Evolutionary conservation across 2,113 vertebrate species (phyloP).

Genomic region (Ophiodon elongatus): DNA sequence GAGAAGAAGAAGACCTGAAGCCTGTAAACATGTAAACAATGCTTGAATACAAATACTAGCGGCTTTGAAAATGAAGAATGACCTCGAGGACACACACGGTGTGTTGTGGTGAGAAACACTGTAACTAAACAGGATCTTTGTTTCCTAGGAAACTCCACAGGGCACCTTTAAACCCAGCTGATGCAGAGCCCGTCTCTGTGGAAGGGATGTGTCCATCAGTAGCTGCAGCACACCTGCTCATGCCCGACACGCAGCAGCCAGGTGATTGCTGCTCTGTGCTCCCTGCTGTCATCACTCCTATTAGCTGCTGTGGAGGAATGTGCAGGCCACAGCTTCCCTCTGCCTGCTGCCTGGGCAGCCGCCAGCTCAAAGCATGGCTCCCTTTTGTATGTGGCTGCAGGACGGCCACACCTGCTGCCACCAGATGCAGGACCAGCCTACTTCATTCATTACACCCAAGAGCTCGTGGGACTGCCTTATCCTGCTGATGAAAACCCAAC

Average conservation of each 20-base stretch:
- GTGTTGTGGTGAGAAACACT: too few species aligned
- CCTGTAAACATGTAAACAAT: not conserved
- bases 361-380: slow-evolving; percentile 54
- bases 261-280: slow-evolving; percentile 58
- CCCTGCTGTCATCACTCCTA: slow-evolving; percentile 73
- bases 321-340: slow-evolving; percentile 47
- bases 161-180: slow-evolving; percentile 8
- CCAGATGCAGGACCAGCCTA: not conserved
- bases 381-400: slow-evolving; percentile 47
- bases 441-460: not conserved
- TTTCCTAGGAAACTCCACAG: not conserved
- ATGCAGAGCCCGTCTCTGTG: not conserved
- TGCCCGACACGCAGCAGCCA: slow-evolving; percentile 55
- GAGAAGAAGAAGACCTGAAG: not conserved
- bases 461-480: not conserved
- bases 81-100: not conserved
- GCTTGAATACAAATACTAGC: not conserved
- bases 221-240: slow-evolving; percentile 69
- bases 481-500: slow-evolving; percentile 22
- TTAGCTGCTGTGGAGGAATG: slow-evolving; percentile 74
- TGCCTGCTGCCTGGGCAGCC: slow-evolving; percentile 30
- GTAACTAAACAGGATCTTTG: not conserved
- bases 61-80: not conserved
- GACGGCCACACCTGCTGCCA: slow-evolving; percentile 58
- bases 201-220: slow-evolving; percentile 31